A percentile compares a stretch with the other conserved stretches of the same genome.
phyloP scores from a whole-genome alignment of 2,113 vertebrate species.

The Tragelaphus imberbis region DNA sequence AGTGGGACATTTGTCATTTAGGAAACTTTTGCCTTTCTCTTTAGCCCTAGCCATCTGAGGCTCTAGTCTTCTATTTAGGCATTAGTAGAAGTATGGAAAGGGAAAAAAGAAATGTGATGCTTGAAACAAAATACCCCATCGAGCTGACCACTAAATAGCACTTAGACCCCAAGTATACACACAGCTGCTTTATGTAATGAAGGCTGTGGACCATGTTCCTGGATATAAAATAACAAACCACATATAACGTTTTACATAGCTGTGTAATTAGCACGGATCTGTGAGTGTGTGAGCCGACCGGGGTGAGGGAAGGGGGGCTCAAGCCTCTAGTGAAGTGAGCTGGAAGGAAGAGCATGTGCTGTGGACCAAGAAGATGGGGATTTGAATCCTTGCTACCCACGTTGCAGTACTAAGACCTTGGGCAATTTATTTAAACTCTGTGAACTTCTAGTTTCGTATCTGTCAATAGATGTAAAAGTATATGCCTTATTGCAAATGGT shows the following conservation, averaged over 20 bases:
- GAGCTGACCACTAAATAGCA: constrained; percentile 71
- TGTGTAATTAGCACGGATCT: constrained; percentile 70
- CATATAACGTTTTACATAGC: constrained; percentile 68
- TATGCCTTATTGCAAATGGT: not conserved
- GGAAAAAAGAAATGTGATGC: constrained; percentile 59
- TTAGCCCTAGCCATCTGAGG: not conserved
- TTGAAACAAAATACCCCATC: constrained; percentile 68
- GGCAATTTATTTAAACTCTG: not conserved
- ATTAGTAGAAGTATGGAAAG: constrained; percentile 30
- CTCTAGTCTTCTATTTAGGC: constrained; percentile 5
- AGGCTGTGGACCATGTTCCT: constrained; percentile 68
- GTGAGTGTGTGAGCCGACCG: not conserved
- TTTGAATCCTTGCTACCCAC: too few relatives aligned
- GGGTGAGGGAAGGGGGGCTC: not conserved
- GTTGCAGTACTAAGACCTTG: not conserved
- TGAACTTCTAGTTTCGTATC: not conserved
- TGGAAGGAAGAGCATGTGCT: not conserved
- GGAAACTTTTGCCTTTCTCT: constrained; percentile 27
- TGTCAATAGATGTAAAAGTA: not conserved
- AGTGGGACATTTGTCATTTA: not conserved
- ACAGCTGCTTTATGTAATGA: constrained; percentile 75
- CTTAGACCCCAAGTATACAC: constrained; percentile 70
- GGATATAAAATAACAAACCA: constrained; percentile 75
- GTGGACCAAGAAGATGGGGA: not conserved
- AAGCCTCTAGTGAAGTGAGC: not conserved